These are phyloP conservation scores for Pogonocichla stellata DNA, from an alignment of 2,113 vertebrate species.

Conservation along the genomic window DNA sequence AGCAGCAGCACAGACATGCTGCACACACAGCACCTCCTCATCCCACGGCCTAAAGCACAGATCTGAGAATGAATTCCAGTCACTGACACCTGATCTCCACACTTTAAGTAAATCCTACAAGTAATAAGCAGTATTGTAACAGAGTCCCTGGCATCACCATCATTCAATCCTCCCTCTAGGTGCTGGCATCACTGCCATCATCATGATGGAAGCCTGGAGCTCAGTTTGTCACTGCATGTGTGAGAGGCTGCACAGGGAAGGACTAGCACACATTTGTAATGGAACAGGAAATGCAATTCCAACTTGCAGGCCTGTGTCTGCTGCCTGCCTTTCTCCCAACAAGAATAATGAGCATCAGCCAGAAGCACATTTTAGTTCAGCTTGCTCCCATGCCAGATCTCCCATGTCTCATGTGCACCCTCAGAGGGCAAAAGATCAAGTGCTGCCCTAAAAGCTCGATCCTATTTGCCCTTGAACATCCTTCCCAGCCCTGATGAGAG, in stretches of 20 bases:
- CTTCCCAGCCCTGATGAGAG: not conserved
- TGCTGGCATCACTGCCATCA: not conserved
- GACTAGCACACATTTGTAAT: slow-evolving; percentile 15
- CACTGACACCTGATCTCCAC: not conserved
- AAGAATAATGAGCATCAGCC: not conserved
- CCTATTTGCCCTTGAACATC: not conserved
- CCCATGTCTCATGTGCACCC: not conserved
- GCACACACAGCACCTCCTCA: not conserved
- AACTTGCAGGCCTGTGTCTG: not conserved
- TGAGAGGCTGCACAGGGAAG: not conserved
- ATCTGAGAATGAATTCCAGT: not conserved
- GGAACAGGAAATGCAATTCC: slow-evolving; percentile 31
- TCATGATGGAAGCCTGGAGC: not conserved
- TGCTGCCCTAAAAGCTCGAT: not conserved
- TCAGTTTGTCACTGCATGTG: not conserved
- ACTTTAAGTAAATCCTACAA: not conserved
- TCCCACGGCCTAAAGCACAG: not conserved
- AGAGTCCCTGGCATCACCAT: not conserved
- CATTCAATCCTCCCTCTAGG: not conserved
- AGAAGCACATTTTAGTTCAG: not conserved
- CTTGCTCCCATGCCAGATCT: not conserved
- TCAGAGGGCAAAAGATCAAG: not conserved
- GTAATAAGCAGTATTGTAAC: not conserved
- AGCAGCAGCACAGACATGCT: not conserved
- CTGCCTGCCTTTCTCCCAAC: not conserved